phyloP scores from a whole-genome alignment of 2,888 invertebrate genomes.

The Sialis lutaria region DNA sequence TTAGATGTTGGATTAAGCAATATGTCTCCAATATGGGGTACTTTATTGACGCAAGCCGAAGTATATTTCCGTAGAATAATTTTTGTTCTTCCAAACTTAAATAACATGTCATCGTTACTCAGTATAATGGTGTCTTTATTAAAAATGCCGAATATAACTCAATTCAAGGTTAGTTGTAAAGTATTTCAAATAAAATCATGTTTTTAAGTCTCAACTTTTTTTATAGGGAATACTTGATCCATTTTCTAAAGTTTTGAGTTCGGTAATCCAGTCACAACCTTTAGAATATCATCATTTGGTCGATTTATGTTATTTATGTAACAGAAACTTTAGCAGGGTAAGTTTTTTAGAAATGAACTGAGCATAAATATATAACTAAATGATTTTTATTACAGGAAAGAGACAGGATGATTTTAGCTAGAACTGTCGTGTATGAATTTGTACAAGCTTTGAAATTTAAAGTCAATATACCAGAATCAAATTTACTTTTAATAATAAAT shows the following conservation, averaged over 20 bases:
- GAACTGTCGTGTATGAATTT: conserved; percentile 85
- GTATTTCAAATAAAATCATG: background rate
- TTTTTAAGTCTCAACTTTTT: conserved; percentile 3
- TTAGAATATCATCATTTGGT: conserved; percentile 63
- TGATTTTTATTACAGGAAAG: conserved; percentile 44
- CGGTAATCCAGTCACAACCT: conserved; percentile 76
- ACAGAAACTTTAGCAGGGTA: conserved; percentile 69
- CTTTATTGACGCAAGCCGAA: conserved; percentile 74
- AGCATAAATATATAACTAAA: background rate
- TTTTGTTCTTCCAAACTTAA: conserved; percentile 48
- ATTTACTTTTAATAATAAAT: conserved; percentile 79
- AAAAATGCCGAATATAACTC: conserved; percentile 66
- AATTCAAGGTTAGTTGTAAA: conserved; percentile 46
- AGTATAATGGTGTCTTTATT: conserved; percentile 64
- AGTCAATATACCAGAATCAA: conserved; percentile 83
- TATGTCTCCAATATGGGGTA: conserved; percentile 57
- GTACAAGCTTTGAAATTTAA: conserved; percentile 94
- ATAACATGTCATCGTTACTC: conserved; percentile 52
- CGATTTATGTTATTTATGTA: conserved; percentile 80
- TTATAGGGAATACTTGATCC: conserved; percentile 74
- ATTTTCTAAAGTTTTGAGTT: conserved; percentile 86
- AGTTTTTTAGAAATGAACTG: background rate
- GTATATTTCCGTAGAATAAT: conserved; percentile 63
- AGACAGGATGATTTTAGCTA: conserved; percentile 81
- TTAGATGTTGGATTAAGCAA: conserved; percentile 55